Percentiles rank a stretch among this genome's conserved stretches.
phyloP scores from a whole-genome alignment of 2,113 vertebrate species.

The Nibea albiflora region DNA sequence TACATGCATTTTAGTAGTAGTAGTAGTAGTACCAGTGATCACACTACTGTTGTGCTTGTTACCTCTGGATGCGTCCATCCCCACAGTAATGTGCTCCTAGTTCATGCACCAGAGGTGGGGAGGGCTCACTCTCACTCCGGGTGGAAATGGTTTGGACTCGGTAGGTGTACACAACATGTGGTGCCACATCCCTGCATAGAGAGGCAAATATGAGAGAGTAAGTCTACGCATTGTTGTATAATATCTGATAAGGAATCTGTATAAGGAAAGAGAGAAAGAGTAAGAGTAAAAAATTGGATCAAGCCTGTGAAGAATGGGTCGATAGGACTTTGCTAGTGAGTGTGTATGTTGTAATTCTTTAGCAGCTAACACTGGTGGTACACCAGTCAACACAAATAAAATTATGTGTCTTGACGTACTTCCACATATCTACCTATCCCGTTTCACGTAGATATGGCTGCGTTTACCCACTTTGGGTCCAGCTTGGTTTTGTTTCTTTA shows the following conservation, averaged over 20 bases:
- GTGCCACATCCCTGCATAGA: conserved; percentile 86
- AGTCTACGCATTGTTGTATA: neutral
- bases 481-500: conserved; percentile 49
- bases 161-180: conserved; percentile 87
- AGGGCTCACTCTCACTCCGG: conserved; percentile 89
- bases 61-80: conserved; percentile 95
- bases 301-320: conserved; percentile 22
- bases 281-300: neutral
- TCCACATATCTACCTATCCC: conserved; percentile 19
- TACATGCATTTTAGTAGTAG: neutral
- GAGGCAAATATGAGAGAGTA: neutral
- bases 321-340: neutral
- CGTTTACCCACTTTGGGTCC: conserved; percentile 22
- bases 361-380: neutral
- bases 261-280: neutral
- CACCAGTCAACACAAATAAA: conserved; percentile 15
- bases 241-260: conserved; percentile 1
- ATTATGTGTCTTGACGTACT: conserved; percentile 12
- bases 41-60: conserved; percentile 27
- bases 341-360: neutral
- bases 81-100: conserved; percentile 94
- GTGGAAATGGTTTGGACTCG: conserved; percentile 88
- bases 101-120: conserved; percentile 86
- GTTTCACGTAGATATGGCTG: neutral
- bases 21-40: too few species aligned